Evolutionary conservation across 2,888 invertebrate species (phyloP).

Genomic region (Synergus gifuensis): DNA sequence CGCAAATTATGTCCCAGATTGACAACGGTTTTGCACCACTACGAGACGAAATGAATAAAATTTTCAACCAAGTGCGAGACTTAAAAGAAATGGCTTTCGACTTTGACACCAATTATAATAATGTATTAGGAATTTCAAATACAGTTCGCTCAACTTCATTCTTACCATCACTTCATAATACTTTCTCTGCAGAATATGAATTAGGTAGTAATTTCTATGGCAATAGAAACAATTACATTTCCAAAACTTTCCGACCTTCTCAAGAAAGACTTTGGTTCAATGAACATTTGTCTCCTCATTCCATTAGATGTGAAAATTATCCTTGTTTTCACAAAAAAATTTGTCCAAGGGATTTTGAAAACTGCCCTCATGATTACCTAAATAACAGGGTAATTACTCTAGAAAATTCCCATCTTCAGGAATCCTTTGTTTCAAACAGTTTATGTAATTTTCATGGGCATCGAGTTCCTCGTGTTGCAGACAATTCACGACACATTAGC

Average conservation of each 20-base stretch:
- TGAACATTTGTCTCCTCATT: background rate
- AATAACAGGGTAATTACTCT: background rate
- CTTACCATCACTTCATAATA: background rate
- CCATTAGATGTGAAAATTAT: background rate
- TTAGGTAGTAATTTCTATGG: background rate
- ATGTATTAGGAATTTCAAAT: background rate
- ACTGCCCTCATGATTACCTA: background rate
- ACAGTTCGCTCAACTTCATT: background rate
- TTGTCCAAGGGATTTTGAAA: background rate
- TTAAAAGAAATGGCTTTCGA: background rate
- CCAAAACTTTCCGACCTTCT: background rate
- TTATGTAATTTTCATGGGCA: background rate
- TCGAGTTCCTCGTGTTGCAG: background rate
- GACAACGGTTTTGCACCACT: slow-evolving; percentile 21
- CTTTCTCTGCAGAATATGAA: background rate
- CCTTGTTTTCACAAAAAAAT: background rate
- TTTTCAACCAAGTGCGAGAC: slow-evolving; percentile 18
- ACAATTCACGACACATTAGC: slow-evolving; percentile 18
- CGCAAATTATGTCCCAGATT: slow-evolving; percentile 26
- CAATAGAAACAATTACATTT: background rate
- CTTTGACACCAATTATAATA: too few species aligned
- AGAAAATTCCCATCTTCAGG: background rate
- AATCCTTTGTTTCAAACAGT: slow-evolving; percentile 7
- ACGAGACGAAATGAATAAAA: slow-evolving; percentile 8
- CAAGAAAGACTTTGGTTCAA: background rate